Evolutionary conservation across 2,113 vertebrate genomes (phyloP).

Genomic region (Eretmochelys imbricata): DNA sequence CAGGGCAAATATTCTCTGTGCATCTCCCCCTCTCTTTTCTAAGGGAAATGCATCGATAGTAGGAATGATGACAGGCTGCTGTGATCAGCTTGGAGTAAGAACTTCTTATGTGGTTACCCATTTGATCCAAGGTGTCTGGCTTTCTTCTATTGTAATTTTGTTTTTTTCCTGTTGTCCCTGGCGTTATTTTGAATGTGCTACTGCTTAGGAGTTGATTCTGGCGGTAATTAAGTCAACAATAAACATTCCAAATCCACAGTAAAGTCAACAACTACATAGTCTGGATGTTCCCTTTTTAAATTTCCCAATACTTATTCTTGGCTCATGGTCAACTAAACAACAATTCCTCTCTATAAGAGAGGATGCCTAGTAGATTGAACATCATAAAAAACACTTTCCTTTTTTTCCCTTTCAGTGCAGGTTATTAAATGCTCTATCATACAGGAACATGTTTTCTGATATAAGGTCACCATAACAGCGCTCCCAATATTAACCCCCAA

Average conservation of each 20-base stretch:
- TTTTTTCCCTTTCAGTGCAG: background rate
- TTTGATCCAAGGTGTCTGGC: background rate
- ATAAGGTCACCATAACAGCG: conserved; percentile 3
- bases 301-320: background rate
- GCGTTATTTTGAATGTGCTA: background rate
- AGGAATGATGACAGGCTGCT: background rate
- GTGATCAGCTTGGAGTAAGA: background rate
- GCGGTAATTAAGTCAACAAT: background rate
- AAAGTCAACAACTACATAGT: background rate
- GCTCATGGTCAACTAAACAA: background rate
- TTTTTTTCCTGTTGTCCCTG: background rate
- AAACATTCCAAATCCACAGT: background rate
- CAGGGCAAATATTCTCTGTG: accelerated
- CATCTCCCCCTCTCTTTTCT: background rate
- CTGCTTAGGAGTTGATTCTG: background rate
- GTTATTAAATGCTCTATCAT: conserved; percentile 3
- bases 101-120: background rate
- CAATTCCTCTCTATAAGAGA: background rate
- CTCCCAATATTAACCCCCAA: background rate
- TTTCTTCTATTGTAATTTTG: background rate
- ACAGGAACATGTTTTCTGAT: background rate
- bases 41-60: background rate
- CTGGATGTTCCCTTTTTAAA: background rate
- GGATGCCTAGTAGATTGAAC: background rate
- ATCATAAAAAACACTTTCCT: conserved; percentile 2